Base-by-base conservation (phyloP, 2,797 vertebrate genomes). In the Halcyon smyrnensis region DNA sequence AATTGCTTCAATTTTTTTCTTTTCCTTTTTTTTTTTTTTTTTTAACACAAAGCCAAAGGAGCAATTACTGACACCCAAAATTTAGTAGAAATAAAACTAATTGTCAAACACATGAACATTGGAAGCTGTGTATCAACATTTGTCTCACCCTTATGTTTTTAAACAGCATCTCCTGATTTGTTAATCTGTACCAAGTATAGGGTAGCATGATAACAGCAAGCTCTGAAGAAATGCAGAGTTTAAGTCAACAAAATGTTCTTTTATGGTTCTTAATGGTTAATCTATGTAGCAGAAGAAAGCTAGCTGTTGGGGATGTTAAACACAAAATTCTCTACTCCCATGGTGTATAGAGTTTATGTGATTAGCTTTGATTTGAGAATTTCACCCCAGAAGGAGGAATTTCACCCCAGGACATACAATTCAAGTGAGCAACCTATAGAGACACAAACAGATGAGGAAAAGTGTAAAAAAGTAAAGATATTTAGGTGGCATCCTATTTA, bases 221-320 rank as follows among this genome's bases (percentile, higher is more conserved):
- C 23, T 90, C 43, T 34, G 43, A 77, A 74, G 6, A 93, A 84
- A 56, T 8, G 3, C 8, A 84, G 19, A 51, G 48, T 71, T 79
- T 43, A 53, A 11, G 45, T 39, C 13, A 56, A n/a, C 1, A 24
- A 45, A 10, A 27, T 21, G 6, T 27, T 63, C 7, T 76, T 75
- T 53, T 17, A 9, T 5, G 2, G 64, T 87, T 79, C 13, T 60
- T 69, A 63, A 34, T 62, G 1, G 5, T 57, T 82, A 34, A 50
- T 36, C 12, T 57, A 11, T 24, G 8, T 32, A 56, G 34, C 16
- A 76, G 7, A 80, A 89, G n/a, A 53, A 62, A 91, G 2, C 7
- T 54, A 0, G 2, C 4, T 50, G 0, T 45, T 88, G 4, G 4
- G 11, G 5, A 41, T 19, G 6, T 73, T 57, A 64, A 8, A 34